Conservation (phyloP, 2,888 invertebrate species). For the Drosophila flavopinicola region DNA sequence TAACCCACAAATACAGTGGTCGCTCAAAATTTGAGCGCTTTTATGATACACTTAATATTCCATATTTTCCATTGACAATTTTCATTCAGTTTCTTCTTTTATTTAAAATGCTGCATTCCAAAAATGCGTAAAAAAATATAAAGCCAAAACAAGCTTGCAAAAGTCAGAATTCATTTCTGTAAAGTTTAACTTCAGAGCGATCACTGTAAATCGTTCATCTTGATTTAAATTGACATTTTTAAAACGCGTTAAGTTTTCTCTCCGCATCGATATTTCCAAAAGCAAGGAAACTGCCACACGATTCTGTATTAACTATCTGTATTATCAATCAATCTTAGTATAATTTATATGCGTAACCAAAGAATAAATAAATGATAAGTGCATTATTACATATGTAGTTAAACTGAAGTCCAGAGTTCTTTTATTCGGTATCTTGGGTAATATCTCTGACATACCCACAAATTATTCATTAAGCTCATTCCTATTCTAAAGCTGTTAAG, state of each 20-base stretch:
- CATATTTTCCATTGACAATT: no score
- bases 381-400: conserved; percentile 41
- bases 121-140: conserved; percentile 1
- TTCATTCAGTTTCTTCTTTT: background rate
- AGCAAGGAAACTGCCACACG: conserved; percentile 18
- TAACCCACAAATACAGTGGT: conserved; percentile 7
- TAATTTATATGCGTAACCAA: conserved; percentile 50
- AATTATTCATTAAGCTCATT: conserved; percentile 29
- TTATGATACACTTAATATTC: background rate
- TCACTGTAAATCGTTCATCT: background rate
- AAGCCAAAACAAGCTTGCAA: background rate
- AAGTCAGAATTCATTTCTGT: background rate
- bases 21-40: background rate
- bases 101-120: background rate
- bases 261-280: conserved; percentile 1
- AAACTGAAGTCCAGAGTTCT: conserved; percentile 41
- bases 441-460: conserved; percentile 54
- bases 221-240: background rate
- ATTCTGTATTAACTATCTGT: conserved; percentile 26
- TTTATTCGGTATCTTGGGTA: conserved; percentile 56
- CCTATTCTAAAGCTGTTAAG: conserved; percentile 20
- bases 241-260: conserved; percentile 5
- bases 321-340: conserved; percentile 39
- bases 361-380: conserved; percentile 51
- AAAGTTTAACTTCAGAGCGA: background rate